Base-by-base conservation (phyloP, 2,113 vertebrate species). In the Lepus europaeus region DNA sequence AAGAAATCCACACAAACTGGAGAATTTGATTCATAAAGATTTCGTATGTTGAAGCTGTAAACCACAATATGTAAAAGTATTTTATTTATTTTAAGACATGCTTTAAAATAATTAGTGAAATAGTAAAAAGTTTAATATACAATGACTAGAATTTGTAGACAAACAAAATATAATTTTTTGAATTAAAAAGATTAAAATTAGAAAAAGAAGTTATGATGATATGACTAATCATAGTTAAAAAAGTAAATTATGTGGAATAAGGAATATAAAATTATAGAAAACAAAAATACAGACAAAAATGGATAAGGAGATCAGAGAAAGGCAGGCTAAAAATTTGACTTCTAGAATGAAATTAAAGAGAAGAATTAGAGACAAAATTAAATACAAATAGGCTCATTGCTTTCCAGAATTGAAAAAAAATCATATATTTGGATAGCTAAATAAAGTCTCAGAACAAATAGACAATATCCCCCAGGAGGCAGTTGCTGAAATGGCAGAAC, bases 181-280 rank as follows among this genome's bases (percentile, higher is more conserved):
- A 93, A 95, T 73, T 80, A 2, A 89, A 92, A 87, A 61, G 82
- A 77, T 88, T 51, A 88, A 88, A 83, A 92, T 88, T n/a, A 9
- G 6, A 23, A 80, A 69, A 45, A 45, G 4, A 45, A 45, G 45
- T 8, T 45, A 45, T 45, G 45, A 45, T 45, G 6, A 45, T 45
- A 45, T 45, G 45, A 45, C 45, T 45, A 45, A 45, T 6, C 45
- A 45, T 45, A 45, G 36, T 7, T 45, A 45, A 45, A 45, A 45
- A 45, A 82, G 25, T 4, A 78, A 77, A 78, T 84, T 83, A 77
- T 23, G 16, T 39, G 39, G 82, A 56, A 29, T 70, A 39, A 64
- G 64, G 1, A 39, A 56, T 56, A 53, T 23, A 36, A 31, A 83
- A 1, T 14, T 64, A 29, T 88, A 70, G 13, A 53, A n/a, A 79